These are phyloP conservation scores for Xenopus borealis DNA, from an alignment of 2,113 vertebrate genomes.

Conservation along the genomic window DNA sequence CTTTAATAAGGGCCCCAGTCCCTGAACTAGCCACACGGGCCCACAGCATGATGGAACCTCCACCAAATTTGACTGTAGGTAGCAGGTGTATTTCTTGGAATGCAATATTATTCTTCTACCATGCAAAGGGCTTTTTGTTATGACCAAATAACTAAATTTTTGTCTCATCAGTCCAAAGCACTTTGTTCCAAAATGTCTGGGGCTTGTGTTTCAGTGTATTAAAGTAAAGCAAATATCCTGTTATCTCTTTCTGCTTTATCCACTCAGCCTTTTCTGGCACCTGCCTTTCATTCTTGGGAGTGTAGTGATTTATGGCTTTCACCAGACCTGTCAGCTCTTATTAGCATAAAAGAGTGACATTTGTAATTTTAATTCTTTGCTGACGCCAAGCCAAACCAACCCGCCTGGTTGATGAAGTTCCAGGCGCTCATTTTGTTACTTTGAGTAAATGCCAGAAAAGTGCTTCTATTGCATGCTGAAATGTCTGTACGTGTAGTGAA, in stretches of 20 bases:
- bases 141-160: no score
- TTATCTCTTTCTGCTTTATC: background rate
- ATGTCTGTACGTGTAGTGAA: background rate
- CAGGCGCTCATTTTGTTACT: slow-evolving; percentile 10
- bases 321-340: slow-evolving; percentile 31
- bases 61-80: no score
- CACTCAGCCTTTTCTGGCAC: slow-evolving; percentile 2
- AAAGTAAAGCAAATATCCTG: slow-evolving; percentile 8
- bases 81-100: no score
- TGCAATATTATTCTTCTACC: no score
- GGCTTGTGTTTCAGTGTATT: slow-evolving; percentile 21
- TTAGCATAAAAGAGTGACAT: slow-evolving; percentile 47
- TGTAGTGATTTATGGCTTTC: slow-evolving; percentile 38
- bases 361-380: slow-evolving; percentile 41
- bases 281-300: slow-evolving; percentile 6
- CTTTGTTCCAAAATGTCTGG: no score
- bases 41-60: no score
- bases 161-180: no score
- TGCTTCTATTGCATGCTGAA: background rate
- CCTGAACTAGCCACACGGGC: no score
- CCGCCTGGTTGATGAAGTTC: slow-evolving; percentile 13
- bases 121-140: no score
- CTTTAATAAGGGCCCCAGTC: no score
- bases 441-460: slow-evolving; percentile 3
- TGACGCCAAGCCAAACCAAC: slow-evolving; percentile 23